Conservation (phyloP, 2,888 invertebrate genomes). For the Neoitamus cyanurus region DNA sequence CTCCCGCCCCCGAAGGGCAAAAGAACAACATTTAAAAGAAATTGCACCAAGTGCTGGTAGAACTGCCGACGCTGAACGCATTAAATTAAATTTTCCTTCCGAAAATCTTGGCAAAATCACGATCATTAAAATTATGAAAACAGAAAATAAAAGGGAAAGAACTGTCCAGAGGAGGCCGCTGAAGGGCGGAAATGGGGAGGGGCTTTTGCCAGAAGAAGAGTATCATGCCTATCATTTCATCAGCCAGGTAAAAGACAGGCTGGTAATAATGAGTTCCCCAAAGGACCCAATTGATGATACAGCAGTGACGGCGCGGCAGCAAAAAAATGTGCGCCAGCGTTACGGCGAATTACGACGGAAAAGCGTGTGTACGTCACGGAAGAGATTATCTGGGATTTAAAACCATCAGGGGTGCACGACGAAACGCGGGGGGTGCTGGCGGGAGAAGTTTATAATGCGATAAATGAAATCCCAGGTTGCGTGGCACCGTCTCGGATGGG, state of each 20-base stretch:
- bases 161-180: neutral
- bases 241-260: neutral
- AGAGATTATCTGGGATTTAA: neutral
- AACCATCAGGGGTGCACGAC: neutral
- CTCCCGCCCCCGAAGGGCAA: neutral
- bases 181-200: neutral
- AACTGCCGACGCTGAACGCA: neutral
- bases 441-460: neutral
- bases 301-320: neutral
- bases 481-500: neutral
- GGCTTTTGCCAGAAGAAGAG: neutral
- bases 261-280: conserved; percentile 16
- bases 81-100: neutral
- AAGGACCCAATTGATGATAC: conserved; percentile 6
- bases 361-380: neutral
- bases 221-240: conserved; percentile 9
- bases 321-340: neutral
- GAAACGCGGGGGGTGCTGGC: neutral
- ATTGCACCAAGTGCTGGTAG: neutral
- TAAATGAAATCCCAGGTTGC: neutral
- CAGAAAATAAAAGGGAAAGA: neutral
- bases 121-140: neutral
- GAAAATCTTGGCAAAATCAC: neutral
- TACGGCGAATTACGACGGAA: neutral
- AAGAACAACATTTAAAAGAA: neutral